Evolutionary conservation across 2,797 vertebrate genomes (phyloP), one percentile per base, ranked within the genome.

Genomic region (Halcyon leucocephala): DNA sequence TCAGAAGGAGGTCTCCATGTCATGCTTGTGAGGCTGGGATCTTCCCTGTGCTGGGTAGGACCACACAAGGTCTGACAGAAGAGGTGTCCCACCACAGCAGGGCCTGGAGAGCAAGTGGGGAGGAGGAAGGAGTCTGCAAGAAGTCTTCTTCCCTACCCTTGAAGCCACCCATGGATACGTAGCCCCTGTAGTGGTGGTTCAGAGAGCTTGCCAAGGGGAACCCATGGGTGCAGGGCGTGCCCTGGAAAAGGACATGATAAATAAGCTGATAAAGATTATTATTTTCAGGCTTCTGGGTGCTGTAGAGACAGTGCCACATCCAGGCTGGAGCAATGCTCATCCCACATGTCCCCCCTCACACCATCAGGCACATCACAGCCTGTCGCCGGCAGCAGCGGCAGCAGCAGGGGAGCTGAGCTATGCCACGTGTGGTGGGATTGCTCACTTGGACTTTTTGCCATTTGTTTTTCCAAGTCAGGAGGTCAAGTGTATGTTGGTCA

Each of bases 381-480:
- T 1, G 1, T 76, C 0, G 0, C 33, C 0, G 3, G 70, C 58
- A 21, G 48, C 24, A 4, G 9, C 0, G 1, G 70, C 0, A 0
- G 71, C 2, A 1, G 89, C 69, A 8, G 65, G 64, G 91, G 66
- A 76, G 55, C 89, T 33, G 58, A 90, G 78, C 84, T 6, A 0
- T 22, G 52, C 88, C 4, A 1, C 1, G 1, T 72, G 74, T 4
- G 0, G 74, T 2, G 1, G 55, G 54, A 69, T 46, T 1, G 7
- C 81, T 86, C 3, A 0, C 84, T 95, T 51, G 84, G 39, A 51
- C 29, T 92, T 92, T 95, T 57, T 78, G 78, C 67, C 44, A 46
- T 89, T 57, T 86, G 84, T 94, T 95, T 55, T 94, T 91, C 67
- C 52, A 74, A 82, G 82, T 87, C 26, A 0, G 84, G 61, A 95